Conservation (phyloP, 2,797 vertebrate species). For the Spea hammondii region DNA sequence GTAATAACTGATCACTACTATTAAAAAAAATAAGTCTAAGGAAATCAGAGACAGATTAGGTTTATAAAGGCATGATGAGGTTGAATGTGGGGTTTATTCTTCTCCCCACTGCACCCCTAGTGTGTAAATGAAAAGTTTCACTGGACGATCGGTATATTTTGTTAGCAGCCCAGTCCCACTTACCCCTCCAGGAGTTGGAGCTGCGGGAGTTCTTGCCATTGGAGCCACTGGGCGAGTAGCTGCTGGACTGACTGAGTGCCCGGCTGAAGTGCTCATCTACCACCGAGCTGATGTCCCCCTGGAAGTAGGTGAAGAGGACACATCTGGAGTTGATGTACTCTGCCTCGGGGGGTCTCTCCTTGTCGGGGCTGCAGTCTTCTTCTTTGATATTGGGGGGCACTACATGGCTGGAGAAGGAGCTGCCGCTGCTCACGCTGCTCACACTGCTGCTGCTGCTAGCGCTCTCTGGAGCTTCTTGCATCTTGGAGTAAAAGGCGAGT, state of each 20-base stretch:
- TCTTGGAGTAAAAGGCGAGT: conserved; percentile 93
- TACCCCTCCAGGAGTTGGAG: conserved; percentile 77
- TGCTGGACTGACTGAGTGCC: conserved; percentile 87
- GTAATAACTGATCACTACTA: too few species aligned
- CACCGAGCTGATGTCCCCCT: conserved; percentile 94
- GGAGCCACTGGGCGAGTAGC: conserved; percentile 67
- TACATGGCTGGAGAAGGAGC: conserved; percentile 70
- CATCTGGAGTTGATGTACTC: conserved; percentile 94
- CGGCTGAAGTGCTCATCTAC: conserved; percentile 97
- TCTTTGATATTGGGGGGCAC: conserved; percentile 83
- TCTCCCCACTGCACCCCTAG: neutral
- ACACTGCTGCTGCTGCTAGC: conserved; percentile 60
- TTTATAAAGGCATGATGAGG: too few species aligned
- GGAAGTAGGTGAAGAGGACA: conserved; percentile 96
- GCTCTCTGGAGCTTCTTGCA: conserved; percentile 90
- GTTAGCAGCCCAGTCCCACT: conserved; percentile 41
- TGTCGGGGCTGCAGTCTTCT: conserved; percentile 85
- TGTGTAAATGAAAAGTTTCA: too few species aligned
- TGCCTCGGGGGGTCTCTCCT: conserved; percentile 89
- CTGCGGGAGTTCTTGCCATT: conserved; percentile 77
- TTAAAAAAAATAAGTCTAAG: too few species aligned
- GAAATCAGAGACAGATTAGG: too few species aligned
- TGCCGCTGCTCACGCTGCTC: conserved; percentile 66
- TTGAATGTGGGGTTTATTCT: neutral
- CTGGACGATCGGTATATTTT: too few species aligned